phyloP scores from a whole-genome alignment of 2,113 vertebrate genomes.

The Chaetops frenatus region DNA sequence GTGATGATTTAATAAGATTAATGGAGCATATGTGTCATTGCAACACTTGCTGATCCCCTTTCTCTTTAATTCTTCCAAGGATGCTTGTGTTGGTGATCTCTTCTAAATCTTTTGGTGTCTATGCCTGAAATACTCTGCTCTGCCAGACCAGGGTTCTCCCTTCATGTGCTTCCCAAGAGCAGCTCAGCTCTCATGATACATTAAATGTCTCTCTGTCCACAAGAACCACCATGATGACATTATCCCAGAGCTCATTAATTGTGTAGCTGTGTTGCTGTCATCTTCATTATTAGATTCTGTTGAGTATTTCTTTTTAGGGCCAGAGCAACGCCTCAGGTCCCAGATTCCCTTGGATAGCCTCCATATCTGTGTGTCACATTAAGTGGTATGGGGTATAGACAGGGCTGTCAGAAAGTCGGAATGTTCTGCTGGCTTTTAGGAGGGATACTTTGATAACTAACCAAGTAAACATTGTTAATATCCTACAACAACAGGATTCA shows the following conservation, averaged over 20 bases:
- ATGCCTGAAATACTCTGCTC: not conserved
- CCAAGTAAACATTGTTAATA: not conserved
- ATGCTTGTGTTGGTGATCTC: not conserved
- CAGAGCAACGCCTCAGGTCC: not conserved
- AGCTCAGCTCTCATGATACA: not conserved
- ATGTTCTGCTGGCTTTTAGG: not conserved
- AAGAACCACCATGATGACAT: not conserved
- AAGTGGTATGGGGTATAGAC: accelerated
- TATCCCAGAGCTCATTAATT: not conserved
- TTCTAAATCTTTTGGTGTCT: not conserved
- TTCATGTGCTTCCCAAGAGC: not conserved
- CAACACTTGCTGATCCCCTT: not conserved
- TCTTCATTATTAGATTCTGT: not conserved
- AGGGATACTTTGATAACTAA: not conserved
- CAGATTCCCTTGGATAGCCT: not conserved
- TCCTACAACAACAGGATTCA: not conserved
- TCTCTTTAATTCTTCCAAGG: not conserved
- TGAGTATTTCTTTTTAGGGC: not conserved
- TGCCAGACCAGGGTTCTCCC: not conserved
- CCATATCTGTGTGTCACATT: not conserved
- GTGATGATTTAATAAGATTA: slow-evolving; percentile 17
- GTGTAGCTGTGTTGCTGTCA: not conserved
- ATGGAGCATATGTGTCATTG: not conserved
- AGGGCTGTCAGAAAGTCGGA: not conserved
- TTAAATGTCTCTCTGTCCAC: not conserved